Evolutionary conservation across 2,113 vertebrate genomes (phyloP).

Genomic region (Scytalopus superciliaris): DNA sequence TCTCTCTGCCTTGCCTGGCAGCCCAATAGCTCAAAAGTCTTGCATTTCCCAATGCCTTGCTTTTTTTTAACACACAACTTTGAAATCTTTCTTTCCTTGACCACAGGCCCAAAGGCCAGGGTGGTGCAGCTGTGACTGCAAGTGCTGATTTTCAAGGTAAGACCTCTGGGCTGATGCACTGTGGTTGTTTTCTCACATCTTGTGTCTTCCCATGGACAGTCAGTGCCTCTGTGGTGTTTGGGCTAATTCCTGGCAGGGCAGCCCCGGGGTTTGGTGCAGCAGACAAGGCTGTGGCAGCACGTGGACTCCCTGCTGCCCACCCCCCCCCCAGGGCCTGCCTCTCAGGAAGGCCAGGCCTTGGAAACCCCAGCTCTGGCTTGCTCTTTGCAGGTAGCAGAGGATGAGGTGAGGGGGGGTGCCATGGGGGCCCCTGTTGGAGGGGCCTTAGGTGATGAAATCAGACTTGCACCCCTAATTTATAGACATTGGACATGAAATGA

Average conservation of each 20-base stretch:
- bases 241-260: too few relatives aligned
- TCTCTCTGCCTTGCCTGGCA: conserved; percentile 47
- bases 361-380: neutral
- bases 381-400: neutral
- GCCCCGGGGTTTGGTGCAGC: neutral
- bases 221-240: too few relatives aligned
- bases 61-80: neutral
- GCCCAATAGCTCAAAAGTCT: conserved; percentile 45
- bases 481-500: neutral
- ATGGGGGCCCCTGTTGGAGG: neutral
- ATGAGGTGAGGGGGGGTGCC: neutral
- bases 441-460: neutral
- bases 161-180: neutral
- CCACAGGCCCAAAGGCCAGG: neutral
- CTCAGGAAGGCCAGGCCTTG: neutral
- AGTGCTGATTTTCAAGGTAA: neutral
- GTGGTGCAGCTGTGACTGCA: neutral
- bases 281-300: neutral
- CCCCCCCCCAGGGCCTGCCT: rapidly evolving
- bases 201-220: neutral
- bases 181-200: neutral
- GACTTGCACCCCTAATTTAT: neutral
- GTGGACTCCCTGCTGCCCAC: neutral
- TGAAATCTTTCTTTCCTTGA: neutral
- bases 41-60: neutral